Evolutionary conservation across 1,140 invertebrate genomes (phyloP).

Genomic region (Papilio helenus): DNA sequence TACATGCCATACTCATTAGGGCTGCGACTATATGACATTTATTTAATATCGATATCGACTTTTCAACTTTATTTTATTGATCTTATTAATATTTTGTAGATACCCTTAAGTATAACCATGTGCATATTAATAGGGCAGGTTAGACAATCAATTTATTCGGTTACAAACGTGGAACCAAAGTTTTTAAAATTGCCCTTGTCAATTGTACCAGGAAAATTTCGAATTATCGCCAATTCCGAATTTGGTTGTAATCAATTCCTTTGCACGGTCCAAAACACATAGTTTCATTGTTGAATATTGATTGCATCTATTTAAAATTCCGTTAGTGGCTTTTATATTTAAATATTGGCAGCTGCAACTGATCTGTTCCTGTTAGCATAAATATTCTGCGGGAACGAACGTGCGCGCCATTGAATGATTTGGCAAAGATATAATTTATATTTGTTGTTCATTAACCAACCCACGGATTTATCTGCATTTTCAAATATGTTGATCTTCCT

Average conservation of each 20-base stretch:
- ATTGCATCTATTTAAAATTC: background rate
- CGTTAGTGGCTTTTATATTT: background rate
- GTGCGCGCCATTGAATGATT: background rate
- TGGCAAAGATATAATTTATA: background rate
- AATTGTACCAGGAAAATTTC: background rate
- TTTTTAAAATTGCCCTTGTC: background rate
- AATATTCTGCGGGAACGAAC: background rate
- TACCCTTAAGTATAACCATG: background rate
- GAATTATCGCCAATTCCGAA: background rate
- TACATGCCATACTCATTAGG: background rate
- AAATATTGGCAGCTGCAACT: conserved; percentile 1
- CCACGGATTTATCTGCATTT: background rate
- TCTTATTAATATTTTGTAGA: background rate
- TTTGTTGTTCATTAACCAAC: background rate
- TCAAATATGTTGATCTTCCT: too few species aligned
- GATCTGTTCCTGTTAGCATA: background rate
- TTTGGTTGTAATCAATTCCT: background rate
- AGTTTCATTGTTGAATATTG: background rate
- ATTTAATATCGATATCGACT: background rate
- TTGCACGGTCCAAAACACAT: background rate
- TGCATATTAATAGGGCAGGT: background rate
- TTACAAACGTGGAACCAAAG: background rate
- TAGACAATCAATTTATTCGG: background rate
- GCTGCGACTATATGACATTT: background rate
- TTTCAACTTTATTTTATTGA: background rate